A percentile compares a stretch with the other conserved stretches of the same genome.
Evolutionary conservation across 2,797 vertebrate genomes (phyloP).

Genomic region (Halcyon badia): DNA sequence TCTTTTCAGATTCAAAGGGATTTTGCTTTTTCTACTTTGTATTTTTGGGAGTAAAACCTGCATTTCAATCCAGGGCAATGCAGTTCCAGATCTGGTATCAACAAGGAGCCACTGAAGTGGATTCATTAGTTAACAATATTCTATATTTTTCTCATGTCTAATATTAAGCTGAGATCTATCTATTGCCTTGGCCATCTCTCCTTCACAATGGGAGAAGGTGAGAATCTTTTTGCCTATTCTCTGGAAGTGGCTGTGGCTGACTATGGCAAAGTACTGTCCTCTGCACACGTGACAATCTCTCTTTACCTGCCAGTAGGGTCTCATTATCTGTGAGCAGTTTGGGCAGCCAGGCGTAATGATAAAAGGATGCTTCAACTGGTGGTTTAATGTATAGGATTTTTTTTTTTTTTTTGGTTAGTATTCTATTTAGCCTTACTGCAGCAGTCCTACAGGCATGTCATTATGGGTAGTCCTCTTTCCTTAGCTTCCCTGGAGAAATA

Average conservation of each 20-base stretch:
- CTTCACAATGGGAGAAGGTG: not conserved
- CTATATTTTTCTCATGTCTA: not conserved
- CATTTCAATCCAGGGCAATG: not conserved
- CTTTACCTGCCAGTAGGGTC: not conserved
- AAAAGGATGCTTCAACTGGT: not conserved
- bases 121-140: not conserved
- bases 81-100: not conserved
- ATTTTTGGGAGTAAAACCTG: not conserved
- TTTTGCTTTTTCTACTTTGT: not conserved
- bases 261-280: not conserved
- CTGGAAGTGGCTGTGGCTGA: not conserved
- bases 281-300: not conserved
- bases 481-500: constrained; percentile 11
- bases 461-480: constrained; percentile 35
- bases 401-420: constrained; percentile 5
- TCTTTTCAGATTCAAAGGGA: not conserved
- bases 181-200: not conserved
- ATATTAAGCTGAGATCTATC: not conserved
- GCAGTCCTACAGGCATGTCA: not conserved
- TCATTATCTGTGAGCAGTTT: not conserved
- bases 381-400: not conserved
- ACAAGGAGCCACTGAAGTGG: not conserved
- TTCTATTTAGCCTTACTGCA: constrained; percentile 7
- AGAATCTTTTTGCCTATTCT: not conserved
- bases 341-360: constrained; percentile 41